A percentile compares a stretch with the other conserved stretches of the same genome.
These are phyloP conservation scores for Bothrops jararaca DNA, from an alignment of 2,113 vertebrate genomes.

Conservation along the genomic window DNA sequence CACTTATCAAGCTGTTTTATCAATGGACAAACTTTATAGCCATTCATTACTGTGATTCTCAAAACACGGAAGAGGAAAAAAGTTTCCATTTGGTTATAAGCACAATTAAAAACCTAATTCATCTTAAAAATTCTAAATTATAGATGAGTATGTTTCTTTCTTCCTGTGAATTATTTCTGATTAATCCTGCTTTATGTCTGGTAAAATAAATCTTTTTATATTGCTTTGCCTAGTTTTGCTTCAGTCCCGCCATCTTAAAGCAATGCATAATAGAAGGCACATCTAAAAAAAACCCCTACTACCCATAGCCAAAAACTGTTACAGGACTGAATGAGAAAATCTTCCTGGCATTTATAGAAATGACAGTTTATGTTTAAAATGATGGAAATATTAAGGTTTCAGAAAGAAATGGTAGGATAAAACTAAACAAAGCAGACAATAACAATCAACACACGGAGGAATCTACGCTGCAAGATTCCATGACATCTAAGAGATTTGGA, in stretches of 20 bases:
- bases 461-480: not conserved
- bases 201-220: not conserved
- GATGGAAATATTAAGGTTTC: conserved; percentile 9
- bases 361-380: not conserved
- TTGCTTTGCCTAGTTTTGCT: not conserved
- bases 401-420: not conserved
- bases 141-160: not conserved
- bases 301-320: not conserved
- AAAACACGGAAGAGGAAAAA: not conserved
- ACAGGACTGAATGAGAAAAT: not conserved
- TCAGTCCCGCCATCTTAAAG: not conserved
- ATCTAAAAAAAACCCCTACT: not conserved
- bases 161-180: not conserved
- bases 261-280: not conserved
- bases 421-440: not conserved
- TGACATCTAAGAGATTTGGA: not conserved
- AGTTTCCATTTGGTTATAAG: not conserved
- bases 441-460: not conserved
- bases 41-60: not conserved
- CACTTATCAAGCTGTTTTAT: not conserved
- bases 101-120: not conserved
- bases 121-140: not conserved
- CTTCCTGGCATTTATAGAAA: conserved; percentile 19
- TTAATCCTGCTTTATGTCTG: not conserved
- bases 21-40: not conserved